Base-by-base conservation (phyloP, 2,113 vertebrate species). In the Ageneiosus marmoratus region DNA sequence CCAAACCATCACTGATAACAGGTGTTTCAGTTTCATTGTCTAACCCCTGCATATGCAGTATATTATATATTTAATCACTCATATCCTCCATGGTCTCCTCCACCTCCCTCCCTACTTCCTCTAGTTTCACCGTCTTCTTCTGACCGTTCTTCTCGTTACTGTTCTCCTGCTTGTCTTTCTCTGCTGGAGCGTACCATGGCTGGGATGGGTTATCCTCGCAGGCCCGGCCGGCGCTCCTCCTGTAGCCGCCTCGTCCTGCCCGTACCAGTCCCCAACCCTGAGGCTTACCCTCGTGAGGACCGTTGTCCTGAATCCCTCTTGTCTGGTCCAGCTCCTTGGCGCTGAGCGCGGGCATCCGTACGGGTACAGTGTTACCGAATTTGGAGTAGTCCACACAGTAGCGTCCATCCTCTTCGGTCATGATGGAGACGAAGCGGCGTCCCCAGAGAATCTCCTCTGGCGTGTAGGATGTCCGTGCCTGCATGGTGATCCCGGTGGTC, bases 331-430 rank as follows among this genome's bases (percentile, higher is more conserved):
- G 90, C 86, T 95, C 94, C 72, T 92, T 93, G 78, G 94, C 93
- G 27, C 95, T 95, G 81, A 95, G 94, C 0, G 90, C 88, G 0
- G 95, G 86, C 92, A 94, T 95, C 48, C 90, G 89, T 13, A 95
- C 89, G 0, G 92, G 91, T 0, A 93, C 90, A 0, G 95, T 96
- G 88, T 96, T 96, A 7, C 95, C 95, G 1, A 96, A 96, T 89
- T 96, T 96, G n/a, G 94, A 95, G 87, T 96, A 96, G 84, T 96
- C 93, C 1, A 95, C 93, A 0, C 93, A 94, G 89, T 95, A 95
- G 0, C 92, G 91, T 0, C 92, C 92, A 3, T 96, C 95, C 81
- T 96, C 95, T 82, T 96, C 95, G 0, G 93, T 92, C 22, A 96
- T 91, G 79, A 96, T 94, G 87, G 95, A 94, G 63, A 96, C 94